Evolutionary conservation across 2,113 vertebrate genomes (phyloP).

Genomic region (Pithys albifrons): DNA sequence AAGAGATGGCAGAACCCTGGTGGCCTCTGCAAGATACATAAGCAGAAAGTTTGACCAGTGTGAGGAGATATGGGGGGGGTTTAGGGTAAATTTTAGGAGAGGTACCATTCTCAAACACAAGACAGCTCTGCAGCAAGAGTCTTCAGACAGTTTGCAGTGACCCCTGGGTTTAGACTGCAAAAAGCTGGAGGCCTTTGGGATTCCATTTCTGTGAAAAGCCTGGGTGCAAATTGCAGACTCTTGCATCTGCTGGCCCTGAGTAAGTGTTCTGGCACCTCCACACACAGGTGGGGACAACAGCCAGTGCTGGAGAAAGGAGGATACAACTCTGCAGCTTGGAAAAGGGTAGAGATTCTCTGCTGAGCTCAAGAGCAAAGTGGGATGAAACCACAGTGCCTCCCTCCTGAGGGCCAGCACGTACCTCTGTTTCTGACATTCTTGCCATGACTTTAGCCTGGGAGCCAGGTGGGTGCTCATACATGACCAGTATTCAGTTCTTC

Average conservation of each 20-base stretch:
- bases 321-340: background rate
- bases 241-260: background rate
- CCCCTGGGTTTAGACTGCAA: background rate
- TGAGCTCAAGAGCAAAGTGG: background rate
- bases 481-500: fast-evolving
- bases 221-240: background rate
- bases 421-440: background rate
- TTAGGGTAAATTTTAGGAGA: background rate
- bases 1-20: background rate
- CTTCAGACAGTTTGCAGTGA: background rate
- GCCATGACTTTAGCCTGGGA: background rate
- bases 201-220: background rate
- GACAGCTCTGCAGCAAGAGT: background rate
- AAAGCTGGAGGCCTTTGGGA: background rate
- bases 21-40: background rate
- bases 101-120: background rate
- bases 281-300: background rate
- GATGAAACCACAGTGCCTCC: background rate
- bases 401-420: background rate
- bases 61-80: background rate
- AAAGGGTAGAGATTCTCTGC: background rate
- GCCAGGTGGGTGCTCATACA: background rate
- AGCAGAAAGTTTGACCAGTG: background rate
- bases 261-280: background rate
- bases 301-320: background rate